Percentiles rank a stretch among this genome's conserved stretches.
phyloP scores from a whole-genome alignment of 1,140 invertebrate genomes.

The Pectinophora gossypiella region DNA sequence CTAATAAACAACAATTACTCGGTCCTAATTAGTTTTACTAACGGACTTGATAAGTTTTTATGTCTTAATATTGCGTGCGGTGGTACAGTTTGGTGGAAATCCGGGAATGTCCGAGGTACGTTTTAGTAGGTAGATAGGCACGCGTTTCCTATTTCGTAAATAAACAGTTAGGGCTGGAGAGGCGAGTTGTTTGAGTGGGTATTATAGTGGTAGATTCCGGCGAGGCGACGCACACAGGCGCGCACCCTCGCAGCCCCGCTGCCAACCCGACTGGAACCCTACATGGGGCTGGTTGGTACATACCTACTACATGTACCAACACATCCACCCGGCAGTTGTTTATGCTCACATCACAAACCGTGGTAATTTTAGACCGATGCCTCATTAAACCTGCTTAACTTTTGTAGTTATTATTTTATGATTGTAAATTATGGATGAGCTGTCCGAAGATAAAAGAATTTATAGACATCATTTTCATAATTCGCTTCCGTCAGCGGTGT shows the following conservation, averaged over 20 bases:
- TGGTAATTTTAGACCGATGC: conserved; percentile 40
- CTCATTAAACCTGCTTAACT: conserved; percentile 54
- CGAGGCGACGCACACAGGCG: conserved; percentile 9
- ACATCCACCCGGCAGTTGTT: conserved; percentile 22
- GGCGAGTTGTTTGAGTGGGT: background rate
- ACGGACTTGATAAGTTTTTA: conserved; percentile 50
- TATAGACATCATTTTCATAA: conserved; percentile 50
- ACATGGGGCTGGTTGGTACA: conserved; percentile 35
- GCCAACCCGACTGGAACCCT: conserved; percentile 31
- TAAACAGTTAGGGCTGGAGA: background rate
- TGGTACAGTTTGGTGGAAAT: conserved; percentile 39
- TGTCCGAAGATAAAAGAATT: conserved; percentile 42
- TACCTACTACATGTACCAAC: conserved; percentile 15
- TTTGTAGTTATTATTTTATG: conserved; percentile 51
- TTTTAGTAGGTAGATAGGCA: conserved; percentile 9
- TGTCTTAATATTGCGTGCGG: conserved; percentile 46
- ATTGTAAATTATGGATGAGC: conserved; percentile 48
- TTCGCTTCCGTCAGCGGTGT: conserved; percentile 35
- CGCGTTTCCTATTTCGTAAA: conserved; percentile 16
- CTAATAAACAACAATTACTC: conserved; percentile 45
- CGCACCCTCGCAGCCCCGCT: conserved; percentile 25
- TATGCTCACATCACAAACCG: conserved; percentile 25
- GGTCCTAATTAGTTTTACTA: conserved; percentile 54
- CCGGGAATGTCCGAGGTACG: conserved; percentile 11
- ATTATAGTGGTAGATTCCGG: background rate